A percentile compares a stretch with the other conserved stretches of the same genome.
These are phyloP conservation scores for Pelodytes ibericus DNA, from an alignment of 2,797 vertebrate species.

Conservation along the genomic window DNA sequence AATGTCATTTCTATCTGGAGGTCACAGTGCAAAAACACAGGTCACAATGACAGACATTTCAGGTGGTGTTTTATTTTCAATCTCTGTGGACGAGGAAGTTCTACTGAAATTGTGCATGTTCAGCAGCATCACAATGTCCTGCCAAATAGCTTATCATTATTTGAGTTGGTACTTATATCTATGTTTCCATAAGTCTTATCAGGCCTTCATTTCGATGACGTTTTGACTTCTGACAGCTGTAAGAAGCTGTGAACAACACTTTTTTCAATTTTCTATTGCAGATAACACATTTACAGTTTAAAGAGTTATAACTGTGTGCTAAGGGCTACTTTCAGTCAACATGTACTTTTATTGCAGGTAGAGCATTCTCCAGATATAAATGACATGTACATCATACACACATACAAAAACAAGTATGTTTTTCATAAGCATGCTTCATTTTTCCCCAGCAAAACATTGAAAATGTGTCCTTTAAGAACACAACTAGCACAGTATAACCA, in stretches of 20 bases:
- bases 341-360: neutral
- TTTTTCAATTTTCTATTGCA: conserved; percentile 34
- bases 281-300: neutral
- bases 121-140: neutral
- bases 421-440: conserved; percentile 71
- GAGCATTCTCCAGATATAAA: conserved; percentile 71
- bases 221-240: neutral
- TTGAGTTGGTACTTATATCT: neutral
- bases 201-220: neutral
- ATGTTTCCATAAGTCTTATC: neutral
- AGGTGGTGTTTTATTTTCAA: conserved; percentile 2
- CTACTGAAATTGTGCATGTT: neutral
- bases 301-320: neutral
- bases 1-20: conserved; percentile 69
- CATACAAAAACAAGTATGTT: conserved; percentile 52
- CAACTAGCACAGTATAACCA: neutral
- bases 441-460: conserved; percentile 58
- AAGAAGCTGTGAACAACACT: neutral
- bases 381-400: conserved; percentile 59
- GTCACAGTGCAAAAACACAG: conserved; percentile 2
- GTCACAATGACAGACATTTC: conserved; percentile 22
- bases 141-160: neutral
- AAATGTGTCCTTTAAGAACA: neutral
- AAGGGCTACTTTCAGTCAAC: neutral
- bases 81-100: neutral